Evolutionary conservation across 23 tunicate genomes (phyloP).

Genomic region (Clavelina lepadiformis): DNA sequence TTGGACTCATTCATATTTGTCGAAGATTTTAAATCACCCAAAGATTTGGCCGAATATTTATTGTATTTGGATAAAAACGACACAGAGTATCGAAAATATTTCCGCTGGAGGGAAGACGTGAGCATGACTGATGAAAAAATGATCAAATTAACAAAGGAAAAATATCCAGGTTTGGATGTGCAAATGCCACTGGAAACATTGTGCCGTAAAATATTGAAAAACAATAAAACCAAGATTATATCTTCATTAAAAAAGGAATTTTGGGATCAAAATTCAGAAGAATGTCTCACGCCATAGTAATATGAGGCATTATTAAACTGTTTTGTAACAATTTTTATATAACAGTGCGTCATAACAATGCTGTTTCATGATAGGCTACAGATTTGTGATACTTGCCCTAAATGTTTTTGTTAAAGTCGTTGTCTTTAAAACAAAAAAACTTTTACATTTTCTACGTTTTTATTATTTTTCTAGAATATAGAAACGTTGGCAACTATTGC

Average conservation of each 20-base stretch:
- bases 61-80: slow-evolving; percentile 4
- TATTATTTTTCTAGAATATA: too few species aligned
- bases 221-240: slow-evolving; percentile 1
- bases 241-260: background rate
- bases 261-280: slow-evolving; percentile 1
- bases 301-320: too few species aligned
- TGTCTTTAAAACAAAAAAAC: too few species aligned
- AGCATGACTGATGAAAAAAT: slow-evolving; percentile 23
- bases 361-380: too few species aligned
- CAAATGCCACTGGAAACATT: background rate
- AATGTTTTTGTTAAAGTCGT: too few species aligned
- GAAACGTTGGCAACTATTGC: too few species aligned
- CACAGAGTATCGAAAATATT: slow-evolving; percentile 21
- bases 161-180: slow-evolving; percentile 2
- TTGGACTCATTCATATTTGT: slow-evolving; percentile 23
- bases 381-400: too few species aligned
- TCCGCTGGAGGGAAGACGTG: slow-evolving; percentile 27
- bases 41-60: slow-evolving; percentile 4
- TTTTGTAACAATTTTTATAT: too few species aligned
- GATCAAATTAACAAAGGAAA: slow-evolving; percentile 4
- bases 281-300: too few species aligned
- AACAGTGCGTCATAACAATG: too few species aligned
- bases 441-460: too few species aligned
- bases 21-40: slow-evolving; percentile 14
- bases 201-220: background rate